phyloP scores from a whole-genome alignment of 1,140 invertebrate species.

The Bradysia coprophila region DNA sequence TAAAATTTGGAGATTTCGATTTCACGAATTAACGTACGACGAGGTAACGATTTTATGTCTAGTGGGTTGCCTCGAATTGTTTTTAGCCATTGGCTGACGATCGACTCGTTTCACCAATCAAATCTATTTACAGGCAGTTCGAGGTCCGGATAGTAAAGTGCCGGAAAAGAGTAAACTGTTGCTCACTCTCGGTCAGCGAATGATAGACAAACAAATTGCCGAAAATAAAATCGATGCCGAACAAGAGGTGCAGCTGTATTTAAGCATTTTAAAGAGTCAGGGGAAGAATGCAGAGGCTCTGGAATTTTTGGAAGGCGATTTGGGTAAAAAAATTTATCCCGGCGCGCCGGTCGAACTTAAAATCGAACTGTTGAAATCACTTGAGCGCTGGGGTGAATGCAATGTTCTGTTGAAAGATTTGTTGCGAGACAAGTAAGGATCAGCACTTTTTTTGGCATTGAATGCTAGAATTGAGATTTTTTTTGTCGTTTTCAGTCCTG shows the following conservation, averaged over 20 bases:
- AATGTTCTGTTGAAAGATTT: constrained; percentile 48
- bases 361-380: constrained; percentile 50
- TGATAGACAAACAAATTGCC: constrained; percentile 71
- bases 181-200: constrained; percentile 67
- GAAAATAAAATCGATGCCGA: constrained; percentile 85
- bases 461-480: constrained; percentile 1
- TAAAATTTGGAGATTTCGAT: too few relatives aligned
- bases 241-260: constrained; percentile 79
- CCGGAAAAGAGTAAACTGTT: constrained; percentile 38
- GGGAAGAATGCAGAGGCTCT: constrained; percentile 67
- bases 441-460: constrained; percentile 2
- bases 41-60: too few relatives aligned
- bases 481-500: constrained; percentile 28
- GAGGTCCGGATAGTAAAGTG: constrained; percentile 25
- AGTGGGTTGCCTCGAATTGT: too few relatives aligned
- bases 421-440: constrained; percentile 43
- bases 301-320: constrained; percentile 53
- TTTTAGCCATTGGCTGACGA: too few relatives aligned
- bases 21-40: too few relatives aligned
- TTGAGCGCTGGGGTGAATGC: constrained; percentile 51
- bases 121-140: constrained; percentile 17
- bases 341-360: constrained; percentile 42
- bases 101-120: too few relatives aligned
- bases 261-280: constrained; percentile 76
- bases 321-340: constrained; percentile 41